Evolutionary conservation across 2,888 invertebrate genomes (phyloP), one percentile per base, ranked within the genome.

Genomic region (Hedychridium roseum): DNA sequence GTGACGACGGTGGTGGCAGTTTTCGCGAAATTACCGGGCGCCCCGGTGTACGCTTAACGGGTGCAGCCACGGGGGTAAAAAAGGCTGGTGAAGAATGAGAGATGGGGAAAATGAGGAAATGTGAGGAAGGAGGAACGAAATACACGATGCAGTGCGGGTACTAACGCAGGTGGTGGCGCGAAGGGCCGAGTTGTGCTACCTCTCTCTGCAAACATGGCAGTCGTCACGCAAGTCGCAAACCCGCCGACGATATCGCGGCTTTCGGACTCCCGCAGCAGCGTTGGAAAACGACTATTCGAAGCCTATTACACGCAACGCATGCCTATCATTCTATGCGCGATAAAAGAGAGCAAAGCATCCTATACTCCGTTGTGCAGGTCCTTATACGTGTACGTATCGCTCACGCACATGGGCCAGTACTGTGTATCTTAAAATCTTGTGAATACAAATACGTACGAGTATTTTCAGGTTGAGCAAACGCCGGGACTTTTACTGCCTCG

Each of bases 181-280:
- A 60, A 50, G 51, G 55, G 54, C 46, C 53, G 46, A 53, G 47
- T 50, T 53, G 52, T 48, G 50, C 49, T 47, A 54, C 7, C 45
- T 45, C 55, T 49, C 54, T 69, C 63, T 59, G 72, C 73, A 75
- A 76, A 75, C 74, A 76, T 71, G 74, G 71, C 71, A 71, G 71
- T 66, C 74, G 76, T 75, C 76, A 75, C 75, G 75, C 76, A 66
- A 75, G 64, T 65, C 63, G 40, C 59, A 57, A 55, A 60, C 58
- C 54, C 50, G 52, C 52, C 51, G 55, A 62, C 63, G 61, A 66
- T 69, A 66, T 69, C 69, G 60, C 54, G 46, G 38, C 45, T 46
- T 53, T 41, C 49, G 48, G 47, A 48, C 44, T 38, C 45, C 28
- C 51, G 21, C 7, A 7, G 20, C 49, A 30, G 39, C 57, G 43